These are phyloP conservation scores for Hucho hucho DNA, from an alignment of 2,113 vertebrate genomes.

Conservation along the genomic window DNA sequence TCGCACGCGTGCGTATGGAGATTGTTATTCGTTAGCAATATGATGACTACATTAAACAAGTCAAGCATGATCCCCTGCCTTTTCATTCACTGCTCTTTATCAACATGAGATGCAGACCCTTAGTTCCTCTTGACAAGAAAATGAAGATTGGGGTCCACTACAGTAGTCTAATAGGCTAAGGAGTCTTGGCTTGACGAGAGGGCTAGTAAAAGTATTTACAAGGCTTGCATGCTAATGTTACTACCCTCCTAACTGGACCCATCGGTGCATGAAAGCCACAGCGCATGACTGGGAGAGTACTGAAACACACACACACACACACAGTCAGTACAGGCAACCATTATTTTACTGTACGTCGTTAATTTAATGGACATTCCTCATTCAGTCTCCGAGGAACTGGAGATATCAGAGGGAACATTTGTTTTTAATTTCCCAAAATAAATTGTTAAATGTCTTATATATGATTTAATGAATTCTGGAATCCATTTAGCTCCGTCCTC, in stretches of 20 bases:
- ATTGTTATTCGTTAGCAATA: slow-evolving; percentile 64
- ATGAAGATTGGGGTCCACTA: slow-evolving; percentile 70
- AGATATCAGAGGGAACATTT: slow-evolving; percentile 63
- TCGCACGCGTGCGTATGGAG: slow-evolving; percentile 22
- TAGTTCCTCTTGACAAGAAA: slow-evolving; percentile 70
- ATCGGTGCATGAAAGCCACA: slow-evolving; percentile 72
- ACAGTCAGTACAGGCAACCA: slow-evolving; percentile 36
- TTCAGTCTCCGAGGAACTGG: slow-evolving; percentile 56
- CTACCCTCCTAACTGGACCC: slow-evolving; percentile 63
- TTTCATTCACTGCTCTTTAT: slow-evolving; percentile 61
- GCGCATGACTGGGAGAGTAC: slow-evolving; percentile 63
- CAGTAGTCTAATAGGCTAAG: slow-evolving; percentile 74
- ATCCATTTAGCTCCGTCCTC: slow-evolving; percentile 62
- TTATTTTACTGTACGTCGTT: slow-evolving; percentile 68
- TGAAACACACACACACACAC: slow-evolving; percentile 7
- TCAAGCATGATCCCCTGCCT: slow-evolving; percentile 67
- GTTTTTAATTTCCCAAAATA: slow-evolving; percentile 75
- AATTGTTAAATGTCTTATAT: slow-evolving; percentile 67
- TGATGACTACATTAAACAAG: slow-evolving; percentile 62
- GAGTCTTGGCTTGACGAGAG: slow-evolving; percentile 53
- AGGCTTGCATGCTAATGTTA: slow-evolving; percentile 59
- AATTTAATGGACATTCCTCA: slow-evolving; percentile 75
- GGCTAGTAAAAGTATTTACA: slow-evolving; percentile 73
- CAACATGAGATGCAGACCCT: slow-evolving; percentile 54
- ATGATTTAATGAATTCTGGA: slow-evolving; percentile 69